Evolutionary conservation across 2,797 vertebrate species (phyloP), one percentile per base, ranked within the genome.

Genomic region (Phataginus tetradactyla): DNA sequence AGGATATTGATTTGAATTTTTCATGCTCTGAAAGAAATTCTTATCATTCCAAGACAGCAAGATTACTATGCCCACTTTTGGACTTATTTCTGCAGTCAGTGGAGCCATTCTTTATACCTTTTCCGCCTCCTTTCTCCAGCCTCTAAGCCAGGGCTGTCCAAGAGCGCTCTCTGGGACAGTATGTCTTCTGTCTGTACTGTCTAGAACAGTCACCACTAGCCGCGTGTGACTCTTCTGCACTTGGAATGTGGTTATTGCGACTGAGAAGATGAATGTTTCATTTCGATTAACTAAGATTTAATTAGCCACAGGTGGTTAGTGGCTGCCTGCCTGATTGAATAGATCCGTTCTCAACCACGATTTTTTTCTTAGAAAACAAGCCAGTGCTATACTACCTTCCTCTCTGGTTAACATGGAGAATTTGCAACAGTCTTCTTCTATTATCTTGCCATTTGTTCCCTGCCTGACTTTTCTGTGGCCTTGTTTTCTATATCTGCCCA

Each of bases 131-230:
- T 64, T 39, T n/a, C n/a, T 42, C n/a, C 23, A n/a, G 2, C 51
- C 34, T 69, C 27, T 39, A 20, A 42, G 27, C 39, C 61, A 15
- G 53, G 7, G 0, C 61, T n/a, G 18, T 34, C 42, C 21, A 39
- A 23, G 4, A 3, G 4, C 55, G 6, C 21, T 7, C 4, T 51
- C 69, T 37, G 7, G 1, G 1, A 1, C 34, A 27, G 32, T 21
- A 0, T 2, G 4, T 49, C 79, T 84, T 27, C 0, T 4, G 0
- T 63, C 66, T 37, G 27, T n/a, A 0, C 59, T 4, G 1, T n/a
- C 61, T 14, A 51, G 29, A 51, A 51, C 20, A 20, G 72, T 18
- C n/a, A 68, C 86, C 27, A 2, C 1, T 0, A 27, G 34, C 72
- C 32, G 25, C 27, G 0, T 8, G 2, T 63, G 49, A 15, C 45